Conservation (phyloP, 1,140 invertebrate genomes). For the Berghia stephanieae region DNA sequence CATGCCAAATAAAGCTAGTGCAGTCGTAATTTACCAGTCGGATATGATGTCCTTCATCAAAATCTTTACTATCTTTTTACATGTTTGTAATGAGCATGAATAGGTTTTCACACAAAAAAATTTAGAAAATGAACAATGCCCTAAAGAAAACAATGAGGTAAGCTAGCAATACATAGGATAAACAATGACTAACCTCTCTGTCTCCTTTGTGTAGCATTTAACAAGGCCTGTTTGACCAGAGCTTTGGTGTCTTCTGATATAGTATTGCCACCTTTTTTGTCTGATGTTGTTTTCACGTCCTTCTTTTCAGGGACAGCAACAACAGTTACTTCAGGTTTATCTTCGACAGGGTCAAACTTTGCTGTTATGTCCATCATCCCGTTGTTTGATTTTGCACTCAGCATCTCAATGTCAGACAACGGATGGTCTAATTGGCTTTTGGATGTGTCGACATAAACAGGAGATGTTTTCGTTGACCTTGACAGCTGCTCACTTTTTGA, state of each 20-base stretch:
- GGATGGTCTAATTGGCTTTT: conserved; percentile 36
- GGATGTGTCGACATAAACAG: conserved; percentile 40
- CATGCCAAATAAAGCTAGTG: too few relatives aligned
- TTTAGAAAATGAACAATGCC: too few relatives aligned
- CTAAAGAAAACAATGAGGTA: too few relatives aligned
- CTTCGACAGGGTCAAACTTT: too few relatives aligned
- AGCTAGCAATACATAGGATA: too few relatives aligned
- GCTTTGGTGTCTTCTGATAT: conserved; percentile 61
- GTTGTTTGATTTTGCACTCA: conserved; percentile 57
- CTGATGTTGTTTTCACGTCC: background rate
- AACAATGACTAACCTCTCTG: conserved; percentile 44
- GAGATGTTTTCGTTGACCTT: conserved; percentile 41
- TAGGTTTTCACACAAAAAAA: too few relatives aligned
- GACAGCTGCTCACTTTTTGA: too few relatives aligned
- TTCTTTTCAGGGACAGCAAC: conserved; percentile 21
- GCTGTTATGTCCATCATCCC: conserved; percentile 38
- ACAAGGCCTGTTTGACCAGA: conserved; percentile 56
- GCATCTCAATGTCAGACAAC: conserved; percentile 59
- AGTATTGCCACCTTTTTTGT: conserved; percentile 40
- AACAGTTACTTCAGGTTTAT: too few relatives aligned
- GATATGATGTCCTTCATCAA: too few relatives aligned
- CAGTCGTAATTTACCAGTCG: too few relatives aligned
- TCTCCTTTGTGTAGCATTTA: conserved; percentile 50
- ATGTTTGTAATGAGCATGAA: too few relatives aligned
- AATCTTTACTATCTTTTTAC: too few relatives aligned